Base-by-base conservation (phyloP, 2,888 invertebrate genomes). In the Keiferia lycopersicella region DNA sequence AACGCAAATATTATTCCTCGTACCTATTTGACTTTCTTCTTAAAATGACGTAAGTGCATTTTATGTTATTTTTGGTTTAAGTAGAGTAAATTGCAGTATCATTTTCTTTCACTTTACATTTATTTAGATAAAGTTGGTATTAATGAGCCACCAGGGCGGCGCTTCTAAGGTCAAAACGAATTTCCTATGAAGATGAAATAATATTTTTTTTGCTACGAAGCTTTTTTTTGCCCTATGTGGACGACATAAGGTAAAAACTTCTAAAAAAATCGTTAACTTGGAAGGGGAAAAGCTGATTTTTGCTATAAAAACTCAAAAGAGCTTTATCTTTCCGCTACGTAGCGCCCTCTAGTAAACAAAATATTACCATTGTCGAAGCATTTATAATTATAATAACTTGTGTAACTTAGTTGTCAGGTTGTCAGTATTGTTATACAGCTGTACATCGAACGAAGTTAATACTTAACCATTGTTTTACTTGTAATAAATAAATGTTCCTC, bases 321-420 rank as follows among this genome's bases (percentile, higher is more conserved):
- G 26, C 26, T 8, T 45, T 4, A 45, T 8, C 45, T 45, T 8
- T 14, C 3, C 45, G 45, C 45, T n/a, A 45, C n/a, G n/a, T 10
- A 8, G 10, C 34, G 34, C 34, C 34, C 34, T 45, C 16, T 45
- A n/a, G 45, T 45, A 4, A 45, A n/a, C 16, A n/a, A 16, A 45
- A 34, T 4, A 8, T 34, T 34, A 34, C 34, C 1, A 60, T n/a
- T 26, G 26, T 60, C n/a, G 38, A 76, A 76, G 83, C 83, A 83
- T 83, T 84, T 83, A 83, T 76, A 74, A 71, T 74, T 68, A 26
- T 62, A 48, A 56, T 34, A 34, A 59, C 45, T 41, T 45, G 22
- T 69, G 64, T 72, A 70, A 64, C 65, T 69, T 68, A 70, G 65
- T 67, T 39, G 22, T 26, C 67, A 70, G 66, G 65, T 67, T 39